Base-by-base conservation (phyloP, 2,797 vertebrate genomes). In the Enteromius afrohamiltoni region DNA sequence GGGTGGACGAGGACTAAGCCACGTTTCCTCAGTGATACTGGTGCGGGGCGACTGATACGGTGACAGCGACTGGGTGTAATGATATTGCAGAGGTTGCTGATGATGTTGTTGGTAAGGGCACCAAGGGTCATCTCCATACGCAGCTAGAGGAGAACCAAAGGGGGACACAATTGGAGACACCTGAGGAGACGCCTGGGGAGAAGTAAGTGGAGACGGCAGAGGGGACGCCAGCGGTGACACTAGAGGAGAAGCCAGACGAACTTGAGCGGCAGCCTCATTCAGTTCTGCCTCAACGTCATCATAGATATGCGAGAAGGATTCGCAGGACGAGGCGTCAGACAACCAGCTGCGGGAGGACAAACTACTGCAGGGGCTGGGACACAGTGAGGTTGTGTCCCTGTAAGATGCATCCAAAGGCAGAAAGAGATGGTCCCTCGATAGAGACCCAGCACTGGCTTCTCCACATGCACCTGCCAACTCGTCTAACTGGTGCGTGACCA, bases 21-120 rank as follows among this genome's bases (percentile, higher is more conserved):
- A 98, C 53, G 92, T 98, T 90, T 99, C 98, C 89, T 99, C 98
- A 0, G 97, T 97, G 90, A 99, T 91, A 71, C 98, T 99, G 92
- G 94, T 94, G 90, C 96, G 95, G 45, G 98, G 97, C 76, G 96
- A 97, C 85, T 96, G 95, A 88, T 95, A 95, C 69, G 95, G 95
- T 34, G 97, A 98, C 86, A 97, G 91, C 4, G 94, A 90, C 2
- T 96, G 93, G 86, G 94, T 93, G 91, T 95, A 95, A 3, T 80
- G 77, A 49, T 60, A 70, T 1, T 91, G 90, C 45, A 91, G 87
- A 64, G 91, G 90, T 83, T 94, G 93, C 73, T 91, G 92, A 76
- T 93, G 92, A 29, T 94, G 93, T n/a, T 85, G 83, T 29, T 95
- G 95, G 0, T 93, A 94, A 71, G 93, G 93, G 67, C 93, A 93